A percentile compares a stretch with the other conserved stretches of the same genome.
phyloP scores from a whole-genome alignment of 2,888 invertebrate genomes.

The Lumbricus terrestris region DNA sequence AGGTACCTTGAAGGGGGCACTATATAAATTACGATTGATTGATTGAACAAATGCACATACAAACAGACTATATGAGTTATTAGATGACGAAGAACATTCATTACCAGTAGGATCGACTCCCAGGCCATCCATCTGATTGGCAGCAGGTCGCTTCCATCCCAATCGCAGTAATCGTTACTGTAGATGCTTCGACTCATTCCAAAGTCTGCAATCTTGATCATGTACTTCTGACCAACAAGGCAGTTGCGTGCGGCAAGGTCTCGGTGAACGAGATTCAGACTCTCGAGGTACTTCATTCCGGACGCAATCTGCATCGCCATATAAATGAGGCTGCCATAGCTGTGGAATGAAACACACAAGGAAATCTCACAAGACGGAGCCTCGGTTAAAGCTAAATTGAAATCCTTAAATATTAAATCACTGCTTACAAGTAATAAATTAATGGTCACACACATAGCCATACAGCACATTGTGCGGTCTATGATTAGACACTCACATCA shows the following conservation, averaged over 20 bases:
- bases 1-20: too few species aligned
- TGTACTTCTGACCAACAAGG: conserved; percentile 77
- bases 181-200: conserved; percentile 30
- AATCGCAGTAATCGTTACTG: conserved; percentile 65
- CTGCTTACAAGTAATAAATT: too few species aligned
- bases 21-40: too few species aligned
- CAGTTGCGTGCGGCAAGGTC: conserved; percentile 85
- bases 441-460: too few species aligned
- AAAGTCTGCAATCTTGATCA: conserved; percentile 55
- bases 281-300: conserved; percentile 85
- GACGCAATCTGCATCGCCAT: conserved; percentile 82
- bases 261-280: conserved; percentile 84
- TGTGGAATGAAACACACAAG: conserved; percentile 59
- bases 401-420: neutral
- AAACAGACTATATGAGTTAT: neutral
- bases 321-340: conserved; percentile 78
- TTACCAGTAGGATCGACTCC: conserved; percentile 71
- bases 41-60: too few species aligned
- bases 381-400: neutral
- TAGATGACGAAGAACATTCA: conserved; percentile 20
- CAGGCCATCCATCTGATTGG: conserved; percentile 87
- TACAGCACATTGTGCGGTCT: too few species aligned
- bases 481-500: too few species aligned
- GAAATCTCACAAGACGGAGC: neutral
- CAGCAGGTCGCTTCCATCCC: conserved; percentile 62